phyloP scores from a whole-genome alignment of 2,888 invertebrate genomes.

The Spatulosminthurus flaviceps region DNA sequence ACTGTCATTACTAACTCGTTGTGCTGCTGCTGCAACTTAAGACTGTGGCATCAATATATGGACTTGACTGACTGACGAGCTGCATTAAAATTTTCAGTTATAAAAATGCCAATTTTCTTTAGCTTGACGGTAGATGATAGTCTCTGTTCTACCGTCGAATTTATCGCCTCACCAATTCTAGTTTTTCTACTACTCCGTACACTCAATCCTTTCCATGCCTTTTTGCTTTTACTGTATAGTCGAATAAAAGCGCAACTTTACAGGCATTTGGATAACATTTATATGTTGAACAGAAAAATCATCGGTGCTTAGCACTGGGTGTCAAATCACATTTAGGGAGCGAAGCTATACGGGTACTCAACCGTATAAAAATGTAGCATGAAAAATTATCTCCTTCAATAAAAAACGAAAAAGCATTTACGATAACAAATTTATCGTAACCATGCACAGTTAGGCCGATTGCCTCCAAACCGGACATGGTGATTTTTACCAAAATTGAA shows the following conservation, averaged over 20 bases:
- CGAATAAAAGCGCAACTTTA: not conserved
- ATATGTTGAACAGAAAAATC: too few relatives aligned
- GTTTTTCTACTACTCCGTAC: not conserved
- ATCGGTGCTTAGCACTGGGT: too few relatives aligned
- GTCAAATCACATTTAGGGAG: too few relatives aligned
- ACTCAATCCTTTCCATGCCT: not conserved
- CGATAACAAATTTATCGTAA: too few relatives aligned
- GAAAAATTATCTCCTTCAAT: too few relatives aligned
- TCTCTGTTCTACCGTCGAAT: not conserved
- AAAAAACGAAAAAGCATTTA: too few relatives aligned
- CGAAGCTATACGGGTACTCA: too few relatives aligned
- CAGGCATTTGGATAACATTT: not conserved
- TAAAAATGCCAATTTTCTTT: conserved; percentile 1
- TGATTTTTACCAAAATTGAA: too few relatives aligned
- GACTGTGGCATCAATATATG: conserved; percentile 27
- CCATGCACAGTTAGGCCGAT: too few relatives aligned
- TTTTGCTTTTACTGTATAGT: not conserved
- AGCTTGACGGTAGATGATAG: not conserved
- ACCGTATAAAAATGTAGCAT: too few relatives aligned
- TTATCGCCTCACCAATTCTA: conserved; percentile 9
- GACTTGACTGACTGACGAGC: conserved; percentile 2
- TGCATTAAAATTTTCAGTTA: not conserved
- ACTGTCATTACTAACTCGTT: too few relatives aligned
- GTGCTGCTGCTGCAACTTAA: conserved; percentile 7
- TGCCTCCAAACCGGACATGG: too few relatives aligned